Evolutionary conservation across 1,140 invertebrate species (phyloP).

Genomic region (Drosophila kurseongensis): DNA sequence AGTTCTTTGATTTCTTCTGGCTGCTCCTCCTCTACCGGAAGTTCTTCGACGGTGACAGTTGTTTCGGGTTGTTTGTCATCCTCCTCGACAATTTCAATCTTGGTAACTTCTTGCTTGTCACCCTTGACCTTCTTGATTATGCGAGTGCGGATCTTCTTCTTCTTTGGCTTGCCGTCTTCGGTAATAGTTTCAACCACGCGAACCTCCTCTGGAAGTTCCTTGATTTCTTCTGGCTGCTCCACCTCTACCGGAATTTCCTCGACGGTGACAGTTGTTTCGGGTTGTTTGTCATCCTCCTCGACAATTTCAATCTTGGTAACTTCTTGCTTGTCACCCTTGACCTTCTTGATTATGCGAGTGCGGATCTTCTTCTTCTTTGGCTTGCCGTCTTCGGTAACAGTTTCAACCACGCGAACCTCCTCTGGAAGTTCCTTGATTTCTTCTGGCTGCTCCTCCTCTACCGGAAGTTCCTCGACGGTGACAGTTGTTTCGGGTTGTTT

Average conservation of each 20-base stretch:
- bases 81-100: constrained; percentile 2
- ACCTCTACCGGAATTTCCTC: background rate
- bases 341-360: constrained; percentile 8
- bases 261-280: background rate
- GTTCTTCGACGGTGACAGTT: background rate
- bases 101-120: constrained; percentile 3
- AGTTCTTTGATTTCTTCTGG: background rate
- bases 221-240: background rate
- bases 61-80: background rate
- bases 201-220: constrained; percentile 1
- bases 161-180: constrained; percentile 1
- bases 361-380: constrained; percentile 18
- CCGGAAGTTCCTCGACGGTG: background rate
- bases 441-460: background rate
- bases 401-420: constrained; percentile 1
- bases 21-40: background rate
- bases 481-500: constrained; percentile 2
- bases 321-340: constrained; percentile 9
- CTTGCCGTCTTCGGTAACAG: constrained; percentile 5
- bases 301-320: constrained; percentile 2
- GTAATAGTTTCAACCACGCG: constrained; percentile 1
- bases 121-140: constrained; percentile 8
- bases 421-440: constrained; percentile 1
- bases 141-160: constrained; percentile 7
- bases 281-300: constrained; percentile 1